phyloP scores from a whole-genome alignment of 2,113 vertebrate genomes.

The Engystomops pustulosus region DNA sequence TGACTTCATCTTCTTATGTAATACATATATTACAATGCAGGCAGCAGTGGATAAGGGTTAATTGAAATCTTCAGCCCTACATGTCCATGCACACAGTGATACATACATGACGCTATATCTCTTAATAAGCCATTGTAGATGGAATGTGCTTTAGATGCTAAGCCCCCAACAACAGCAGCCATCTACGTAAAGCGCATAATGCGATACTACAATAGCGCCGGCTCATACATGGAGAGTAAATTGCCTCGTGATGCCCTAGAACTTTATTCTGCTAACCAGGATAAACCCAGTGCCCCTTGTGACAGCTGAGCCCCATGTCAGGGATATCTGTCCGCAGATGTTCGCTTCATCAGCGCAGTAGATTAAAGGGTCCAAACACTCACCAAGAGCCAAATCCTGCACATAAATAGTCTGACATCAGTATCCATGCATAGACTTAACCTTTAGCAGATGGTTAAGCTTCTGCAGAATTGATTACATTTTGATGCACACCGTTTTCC shows the following conservation, averaged over 20 bases:
- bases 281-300: constrained; percentile 36
- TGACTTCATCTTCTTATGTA: not conserved
- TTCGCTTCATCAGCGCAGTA: constrained; percentile 58
- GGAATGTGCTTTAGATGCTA: constrained; percentile 14
- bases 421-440: constrained; percentile 85
- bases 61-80: too few species aligned
- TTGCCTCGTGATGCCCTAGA: constrained; percentile 48
- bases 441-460: constrained; percentile 96
- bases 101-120: too few species aligned
- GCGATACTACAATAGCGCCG: constrained; percentile 15
- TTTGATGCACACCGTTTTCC: constrained; percentile 83
- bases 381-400: constrained; percentile 73
- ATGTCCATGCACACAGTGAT: too few species aligned
- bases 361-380: constrained; percentile 67
- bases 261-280: constrained; percentile 55
- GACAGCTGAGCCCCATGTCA: constrained; percentile 22
- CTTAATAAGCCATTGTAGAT: constrained; percentile 5
- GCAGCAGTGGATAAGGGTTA: not conserved
- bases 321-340: constrained; percentile 60
- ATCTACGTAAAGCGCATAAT: constrained; percentile 6
- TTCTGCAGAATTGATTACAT: constrained; percentile 89
- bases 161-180: not conserved
- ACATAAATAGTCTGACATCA: constrained; percentile 79
- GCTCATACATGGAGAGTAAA: constrained; percentile 48
- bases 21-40: not conserved